Conservation (phyloP, 2,797 vertebrate species). For the Falco columbarius region DNA sequence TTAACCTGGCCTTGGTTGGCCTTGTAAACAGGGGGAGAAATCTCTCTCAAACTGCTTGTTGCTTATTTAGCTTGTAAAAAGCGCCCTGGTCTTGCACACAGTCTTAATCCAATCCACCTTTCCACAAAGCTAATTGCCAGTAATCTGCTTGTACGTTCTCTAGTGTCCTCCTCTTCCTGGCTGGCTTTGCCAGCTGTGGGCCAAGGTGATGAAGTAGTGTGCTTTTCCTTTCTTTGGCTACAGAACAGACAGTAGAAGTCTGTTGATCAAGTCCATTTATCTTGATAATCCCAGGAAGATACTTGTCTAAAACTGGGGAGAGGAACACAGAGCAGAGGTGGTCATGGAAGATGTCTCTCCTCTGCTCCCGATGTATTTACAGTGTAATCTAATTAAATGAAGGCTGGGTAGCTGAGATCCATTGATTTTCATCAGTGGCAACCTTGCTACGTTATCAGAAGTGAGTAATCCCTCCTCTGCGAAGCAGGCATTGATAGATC, state of each 20-base stretch:
- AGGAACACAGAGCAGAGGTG: not conserved
- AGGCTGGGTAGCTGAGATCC: constrained; percentile 25
- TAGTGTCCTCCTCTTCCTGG: not conserved
- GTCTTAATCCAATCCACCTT: constrained; percentile 32
- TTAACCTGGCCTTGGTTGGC: constrained; percentile 59
- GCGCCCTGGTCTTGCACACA: not conserved
- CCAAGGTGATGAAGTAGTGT: not conserved
- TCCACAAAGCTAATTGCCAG: constrained; percentile 15
- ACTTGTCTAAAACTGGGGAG: not conserved
- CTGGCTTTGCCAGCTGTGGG: not conserved
- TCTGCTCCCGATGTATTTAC: constrained; percentile 9
- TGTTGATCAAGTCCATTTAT: not conserved
- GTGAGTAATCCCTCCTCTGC: constrained; percentile 69
- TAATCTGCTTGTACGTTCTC: not conserved
- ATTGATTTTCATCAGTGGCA: constrained; percentile 73
- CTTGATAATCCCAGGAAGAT: constrained; percentile 6
- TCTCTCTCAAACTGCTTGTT: constrained; percentile 45
- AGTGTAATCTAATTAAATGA: constrained; percentile 55
- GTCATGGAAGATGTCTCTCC: not conserved
- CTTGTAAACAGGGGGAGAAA: constrained; percentile 26
- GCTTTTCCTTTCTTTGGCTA: not conserved
- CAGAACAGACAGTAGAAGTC: not conserved
- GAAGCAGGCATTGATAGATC: constrained; percentile 72
- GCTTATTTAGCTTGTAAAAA: constrained; percentile 55
- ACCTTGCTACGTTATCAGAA: constrained; percentile 73